Evolutionary conservation across 2,888 invertebrate species (phyloP).

Genomic region (Synanthedon vespiformis): DNA sequence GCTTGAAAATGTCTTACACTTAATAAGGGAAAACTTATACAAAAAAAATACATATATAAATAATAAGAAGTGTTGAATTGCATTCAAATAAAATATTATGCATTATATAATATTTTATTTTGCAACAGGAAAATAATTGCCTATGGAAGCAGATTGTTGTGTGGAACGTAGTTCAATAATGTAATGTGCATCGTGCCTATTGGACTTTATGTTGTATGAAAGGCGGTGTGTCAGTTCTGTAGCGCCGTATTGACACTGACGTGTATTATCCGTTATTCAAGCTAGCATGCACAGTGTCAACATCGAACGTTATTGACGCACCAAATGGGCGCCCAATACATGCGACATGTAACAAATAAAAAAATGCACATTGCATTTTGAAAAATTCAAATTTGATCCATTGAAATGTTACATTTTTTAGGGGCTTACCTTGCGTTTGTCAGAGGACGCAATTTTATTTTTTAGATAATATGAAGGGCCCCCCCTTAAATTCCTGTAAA

Average conservation of each 20-base stretch:
- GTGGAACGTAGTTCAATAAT: neutral
- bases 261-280: slow-evolving; percentile 22
- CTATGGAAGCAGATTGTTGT: neutral
- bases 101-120: no score
- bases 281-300: slow-evolving; percentile 5
- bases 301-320: neutral
- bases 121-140: neutral
- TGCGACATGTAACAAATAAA: neutral
- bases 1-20: neutral
- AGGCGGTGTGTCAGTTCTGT: neutral
- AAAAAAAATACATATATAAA: no score
- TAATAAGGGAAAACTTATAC: neutral
- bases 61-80: no score
- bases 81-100: no score
- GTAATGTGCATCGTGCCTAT: neutral
- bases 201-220: neutral
- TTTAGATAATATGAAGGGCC: no score
- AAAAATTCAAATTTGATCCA: no score
- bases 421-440: no score
- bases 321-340: neutral
- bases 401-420: no score
- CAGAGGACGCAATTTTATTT: no score
- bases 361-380: no score
- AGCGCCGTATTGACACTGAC: slow-evolving; percentile 13
- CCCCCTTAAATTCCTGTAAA: no score